Evolutionary conservation across 2,888 invertebrate genomes (phyloP), one percentile per base, ranked within the genome.

Genomic region (Amphiduros pacificus): DNA sequence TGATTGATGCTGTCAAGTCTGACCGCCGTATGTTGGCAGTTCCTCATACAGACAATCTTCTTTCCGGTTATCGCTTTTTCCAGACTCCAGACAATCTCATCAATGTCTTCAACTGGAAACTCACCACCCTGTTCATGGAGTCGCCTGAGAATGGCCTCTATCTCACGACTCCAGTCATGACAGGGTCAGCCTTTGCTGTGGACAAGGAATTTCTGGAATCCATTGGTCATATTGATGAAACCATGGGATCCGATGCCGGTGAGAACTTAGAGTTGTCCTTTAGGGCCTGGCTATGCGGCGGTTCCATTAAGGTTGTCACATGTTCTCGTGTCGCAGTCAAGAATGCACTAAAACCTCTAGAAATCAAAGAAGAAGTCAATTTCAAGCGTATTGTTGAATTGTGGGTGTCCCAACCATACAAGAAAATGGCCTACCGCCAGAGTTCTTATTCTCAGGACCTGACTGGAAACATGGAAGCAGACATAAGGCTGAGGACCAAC

Each of bases 241-340:
- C 49, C 14, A 26, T 71, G 14, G 48, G 56, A 14, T 36, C 44
- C 11, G 52, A 48, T 20, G 59, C 52, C 14, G 69, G 69, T 17
- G 65, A 69, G 36, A 57, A 67, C 29, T 54, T 71, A 27, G 71
- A 71, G 52, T 60, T 71, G 20, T 69, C 68, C 1, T 32, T 71
- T n/a, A 54, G 70, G 17, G 50, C 67, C n/a, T 71, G 71, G 71
- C 48, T 71, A 57, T 71, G 71, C 41, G 68, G 69, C 14, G 67
- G 67, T 6, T 2, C 22, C 22, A 62, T 71, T 56, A 50, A 65
- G 31, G 50, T 71, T 14, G 58, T 60, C 28, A 62, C 62, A 14
- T 71, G 71, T 50, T 71, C 71, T 4, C 28, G 71, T 17, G 65
- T 71, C 2, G 70, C 70, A 1, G 64, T 66, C 20, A 64, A 62